These are phyloP conservation scores for Sminthurinus signatus DNA, from an alignment of 1,140 invertebrate species.

Conservation along the genomic window DNA sequence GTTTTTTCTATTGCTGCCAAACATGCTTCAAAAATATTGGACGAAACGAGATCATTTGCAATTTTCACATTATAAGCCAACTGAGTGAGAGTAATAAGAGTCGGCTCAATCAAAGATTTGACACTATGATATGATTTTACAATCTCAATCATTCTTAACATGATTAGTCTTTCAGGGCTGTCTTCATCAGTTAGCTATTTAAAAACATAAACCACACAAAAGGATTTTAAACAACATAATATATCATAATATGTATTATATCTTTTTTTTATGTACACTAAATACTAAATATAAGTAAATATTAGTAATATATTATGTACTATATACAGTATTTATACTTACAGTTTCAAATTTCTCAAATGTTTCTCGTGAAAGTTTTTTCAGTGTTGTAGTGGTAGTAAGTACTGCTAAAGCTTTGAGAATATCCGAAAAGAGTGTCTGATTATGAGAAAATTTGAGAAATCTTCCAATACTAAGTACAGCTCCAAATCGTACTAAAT, in stretches of 20 bases:
- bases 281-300: too few species aligned
- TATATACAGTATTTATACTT: too few species aligned
- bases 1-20: background rate
- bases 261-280: too few species aligned
- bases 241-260: too few species aligned
- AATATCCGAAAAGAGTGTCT: slow-evolving; percentile 1
- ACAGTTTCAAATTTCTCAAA: background rate
- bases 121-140: background rate
- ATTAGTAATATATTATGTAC: too few species aligned
- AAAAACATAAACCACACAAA: background rate
- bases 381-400: background rate
- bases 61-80: background rate
- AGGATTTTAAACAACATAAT: background rate
- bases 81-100: background rate
- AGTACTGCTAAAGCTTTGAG: slow-evolving; percentile 2
- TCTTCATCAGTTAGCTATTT: background rate
- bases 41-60: background rate
- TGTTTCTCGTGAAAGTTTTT: background rate
- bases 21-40: background rate
- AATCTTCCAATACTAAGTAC: background rate
- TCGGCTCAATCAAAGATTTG: background rate
- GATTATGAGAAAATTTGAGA: slow-evolving; percentile 10
- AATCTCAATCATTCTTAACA: background rate
- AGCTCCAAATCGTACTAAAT: background rate
- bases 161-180: background rate